Base-by-base conservation (phyloP, 2,888 invertebrate genomes). In the Ischnus inquisitorius region DNA sequence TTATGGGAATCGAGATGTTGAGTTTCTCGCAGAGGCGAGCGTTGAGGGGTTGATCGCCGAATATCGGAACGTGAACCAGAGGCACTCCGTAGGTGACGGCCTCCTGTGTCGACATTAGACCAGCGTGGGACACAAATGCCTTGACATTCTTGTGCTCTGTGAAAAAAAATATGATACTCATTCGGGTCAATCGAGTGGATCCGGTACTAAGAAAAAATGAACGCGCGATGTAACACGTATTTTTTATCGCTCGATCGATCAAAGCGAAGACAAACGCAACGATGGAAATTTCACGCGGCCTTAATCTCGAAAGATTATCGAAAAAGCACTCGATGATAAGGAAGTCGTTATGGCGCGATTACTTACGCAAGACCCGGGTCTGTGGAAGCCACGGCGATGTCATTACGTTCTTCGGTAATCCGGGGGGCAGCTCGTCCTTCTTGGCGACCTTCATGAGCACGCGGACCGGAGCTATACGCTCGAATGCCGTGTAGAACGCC, bases 71-170 rank as follows among this genome's bases (percentile, higher is more conserved):
- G 1, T 90, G 91, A 1, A 93, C 80, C 89, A 92, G 86, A 0
- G 93, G 93, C 0, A 93, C 88, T 2, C 86, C 91, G 28, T 69
- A 86, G 28, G 87, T 82, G 10, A 92, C 62, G 6, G 93, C 87
- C 83, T 93, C 93, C 41, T 88, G 87, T 3, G 88, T 88, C 3
- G 92, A 87, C 90, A 92, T 87, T 0, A 91, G 64, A 25, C 93
- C 93, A 6, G 92, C 92, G 34, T 93, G 92, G 2, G 92, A 91
- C 2, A 93, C 86, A 68, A 93, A 93, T 3, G 84, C 90, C 71
- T 87, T 89, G 0, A 88, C 77, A 68, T 93, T 93, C 71, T 89
- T 89, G 79, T 93, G 93, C 19, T 89, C 92, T 92, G 78, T 1
- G 62, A 34, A 48, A 71, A n/a, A n/a, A 62, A 4, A 60, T 28